Base-by-base conservation (phyloP, 2,888 invertebrate genomes). In the Cartodere bifasciata region DNA sequence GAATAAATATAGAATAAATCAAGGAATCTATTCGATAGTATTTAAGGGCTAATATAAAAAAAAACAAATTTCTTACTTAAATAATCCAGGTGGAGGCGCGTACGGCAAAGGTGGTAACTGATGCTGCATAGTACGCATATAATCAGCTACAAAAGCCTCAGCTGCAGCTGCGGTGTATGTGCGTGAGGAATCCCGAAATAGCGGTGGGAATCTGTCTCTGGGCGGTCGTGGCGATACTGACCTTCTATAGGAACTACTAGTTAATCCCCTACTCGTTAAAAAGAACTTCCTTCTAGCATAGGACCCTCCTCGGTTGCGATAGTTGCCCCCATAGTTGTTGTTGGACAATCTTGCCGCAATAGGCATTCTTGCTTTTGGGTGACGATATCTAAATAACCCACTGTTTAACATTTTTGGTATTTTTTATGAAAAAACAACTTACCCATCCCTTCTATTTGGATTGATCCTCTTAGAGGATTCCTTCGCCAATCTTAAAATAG, bases 81-180 rank as follows among this genome's bases (percentile, higher is more conserved):
- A 69, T 57, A 60, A 60, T 25, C 56, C 56, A n/a, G 62, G 57
- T n/a, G 78, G 75, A 13, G 84, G 78, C 16, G 76, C 82, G 58
- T 85, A 88, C 13, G 86, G 85, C 53, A 88, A 62, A 21, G 88
- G 87, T 27, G 87, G 84, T 47, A 85, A 58, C 50, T 83, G 83
- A 47, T 84, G 83, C 50, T 84, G 83, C 81, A 85, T 83, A 15
- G 80, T 81, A 16, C 85, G 69, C 80, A 88, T 85, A 50, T 87
- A 88, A 53, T 88, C 87, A 9, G 84, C 85, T 15, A 85, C 82
- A 56, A 84, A 85, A 1, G 84, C 84, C 52, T 85, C 84, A n/a
- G 84, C 84, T 7, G 75, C 75, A 4, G 75, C 75, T 28, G 60
- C 60, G 12, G 60, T 58, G 32, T 60, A 60, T 15, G 64, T 61